These are phyloP conservation scores for Laticauda colubrina DNA, from an alignment of 2,113 vertebrate genomes.

Conservation along the genomic window DNA sequence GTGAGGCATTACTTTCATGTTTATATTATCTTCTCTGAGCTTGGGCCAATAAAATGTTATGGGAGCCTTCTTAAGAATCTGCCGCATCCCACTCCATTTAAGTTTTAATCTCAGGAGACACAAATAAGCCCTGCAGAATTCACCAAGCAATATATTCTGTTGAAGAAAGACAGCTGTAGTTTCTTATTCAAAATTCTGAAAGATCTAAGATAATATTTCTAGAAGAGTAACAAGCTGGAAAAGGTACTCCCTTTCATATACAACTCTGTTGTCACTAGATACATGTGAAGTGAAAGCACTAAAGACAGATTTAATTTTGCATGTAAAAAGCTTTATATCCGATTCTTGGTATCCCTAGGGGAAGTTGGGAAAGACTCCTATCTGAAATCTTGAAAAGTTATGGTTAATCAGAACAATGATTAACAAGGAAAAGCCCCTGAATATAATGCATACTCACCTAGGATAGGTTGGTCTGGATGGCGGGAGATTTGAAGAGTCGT, in stretches of 20 bases:
- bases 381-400: not conserved
- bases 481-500: no score
- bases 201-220: not conserved
- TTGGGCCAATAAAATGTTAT: not conserved
- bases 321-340: not conserved
- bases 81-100: not conserved
- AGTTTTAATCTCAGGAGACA: not conserved
- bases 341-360: not conserved
- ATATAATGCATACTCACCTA: not conserved
- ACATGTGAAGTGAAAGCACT: not conserved
- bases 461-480: no score
- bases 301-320: not conserved
- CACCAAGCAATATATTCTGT: not conserved
- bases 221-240: not conserved
- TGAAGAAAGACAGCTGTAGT: not conserved
- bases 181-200: not conserved
- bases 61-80: not conserved
- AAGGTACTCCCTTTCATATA: not conserved
- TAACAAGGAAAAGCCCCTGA: not conserved
- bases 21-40: not conserved
- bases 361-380: not conserved
- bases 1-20: not conserved
- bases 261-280: not conserved
- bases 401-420: not conserved
- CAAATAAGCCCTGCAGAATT: not conserved